Evolutionary conservation across 2,888 invertebrate genomes (phyloP).

Genomic region (Hypomecis atomaria): DNA sequence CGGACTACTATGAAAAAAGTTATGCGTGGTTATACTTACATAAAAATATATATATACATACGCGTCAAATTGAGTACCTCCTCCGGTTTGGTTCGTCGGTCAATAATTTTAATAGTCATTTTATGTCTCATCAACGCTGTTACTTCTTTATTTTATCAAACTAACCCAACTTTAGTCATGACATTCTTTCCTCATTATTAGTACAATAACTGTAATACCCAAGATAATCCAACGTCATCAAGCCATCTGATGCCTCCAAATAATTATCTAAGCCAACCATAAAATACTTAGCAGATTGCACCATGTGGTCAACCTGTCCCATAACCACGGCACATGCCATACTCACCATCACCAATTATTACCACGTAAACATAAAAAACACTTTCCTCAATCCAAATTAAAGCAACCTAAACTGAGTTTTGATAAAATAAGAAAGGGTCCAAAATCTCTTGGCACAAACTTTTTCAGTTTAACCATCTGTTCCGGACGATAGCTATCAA

Average conservation of each 20-base stretch:
- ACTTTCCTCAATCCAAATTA: constrained; percentile 54
- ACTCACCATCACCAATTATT: constrained; percentile 76
- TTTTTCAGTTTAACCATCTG: constrained; percentile 67
- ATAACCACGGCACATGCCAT: constrained; percentile 82
- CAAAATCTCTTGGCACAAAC: constrained; percentile 37
- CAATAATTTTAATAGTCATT: too few species aligned
- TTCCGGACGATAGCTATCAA: constrained; percentile 82
- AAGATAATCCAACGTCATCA: neutral
- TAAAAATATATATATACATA: too few species aligned
- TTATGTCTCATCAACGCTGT: too few species aligned
- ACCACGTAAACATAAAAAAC: constrained; percentile 69
- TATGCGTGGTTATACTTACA: too few species aligned
- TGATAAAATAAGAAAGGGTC: constrained; percentile 16
- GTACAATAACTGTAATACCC: too few species aligned
- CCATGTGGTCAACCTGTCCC: constrained; percentile 84
- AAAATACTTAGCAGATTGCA: constrained; percentile 77
- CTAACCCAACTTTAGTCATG: too few species aligned
- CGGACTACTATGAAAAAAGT: too few species aligned
- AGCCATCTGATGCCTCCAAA: constrained; percentile 40
- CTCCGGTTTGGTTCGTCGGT: too few species aligned
- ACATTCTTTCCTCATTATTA: too few species aligned
- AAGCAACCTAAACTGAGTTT: constrained; percentile 4
- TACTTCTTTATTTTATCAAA: too few species aligned
- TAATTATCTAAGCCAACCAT: constrained; percentile 72
- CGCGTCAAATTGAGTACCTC: too few species aligned